Evolutionary conservation across 2,888 invertebrate species (phyloP).

Genomic region (Lepidocyrtinus sp.): DNA sequence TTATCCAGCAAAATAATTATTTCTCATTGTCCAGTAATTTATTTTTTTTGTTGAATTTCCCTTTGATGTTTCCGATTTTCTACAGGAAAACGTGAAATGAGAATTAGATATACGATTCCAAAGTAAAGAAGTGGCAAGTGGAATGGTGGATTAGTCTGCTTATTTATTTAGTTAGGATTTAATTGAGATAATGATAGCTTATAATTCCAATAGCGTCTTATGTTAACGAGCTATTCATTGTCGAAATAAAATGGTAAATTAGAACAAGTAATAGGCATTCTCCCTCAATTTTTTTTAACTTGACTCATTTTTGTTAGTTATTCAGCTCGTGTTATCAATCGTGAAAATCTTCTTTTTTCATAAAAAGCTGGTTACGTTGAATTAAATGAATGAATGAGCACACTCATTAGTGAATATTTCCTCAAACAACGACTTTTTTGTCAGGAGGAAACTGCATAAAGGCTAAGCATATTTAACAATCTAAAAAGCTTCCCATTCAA

Average conservation of each 20-base stretch:
- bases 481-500: not conserved
- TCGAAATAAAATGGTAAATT: not conserved
- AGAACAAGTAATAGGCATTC: not conserved
- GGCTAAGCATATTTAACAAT: not conserved
- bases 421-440: constrained; percentile 3
- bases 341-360: constrained; percentile 10
- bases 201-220: not conserved
- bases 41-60: too few relatives aligned
- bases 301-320: not conserved
- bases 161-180: too few relatives aligned
- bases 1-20: too few relatives aligned
- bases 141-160: too few relatives aligned
- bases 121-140: too few relatives aligned
- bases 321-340: constrained; percentile 14
- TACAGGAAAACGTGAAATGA: too few relatives aligned
- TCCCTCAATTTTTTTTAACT: constrained; percentile 17
- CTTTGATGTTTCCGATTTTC: too few relatives aligned
- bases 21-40: too few relatives aligned
- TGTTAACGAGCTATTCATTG: not conserved
- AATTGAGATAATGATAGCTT: not conserved
- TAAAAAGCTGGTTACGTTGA: not conserved
- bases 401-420: constrained; percentile 22
- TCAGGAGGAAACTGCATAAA: not conserved
- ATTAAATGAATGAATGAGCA: constrained; percentile 28
- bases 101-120: too few relatives aligned